Base-by-base conservation (phyloP, 1,140 invertebrate genomes). In the Hylyphantes graminicola region DNA sequence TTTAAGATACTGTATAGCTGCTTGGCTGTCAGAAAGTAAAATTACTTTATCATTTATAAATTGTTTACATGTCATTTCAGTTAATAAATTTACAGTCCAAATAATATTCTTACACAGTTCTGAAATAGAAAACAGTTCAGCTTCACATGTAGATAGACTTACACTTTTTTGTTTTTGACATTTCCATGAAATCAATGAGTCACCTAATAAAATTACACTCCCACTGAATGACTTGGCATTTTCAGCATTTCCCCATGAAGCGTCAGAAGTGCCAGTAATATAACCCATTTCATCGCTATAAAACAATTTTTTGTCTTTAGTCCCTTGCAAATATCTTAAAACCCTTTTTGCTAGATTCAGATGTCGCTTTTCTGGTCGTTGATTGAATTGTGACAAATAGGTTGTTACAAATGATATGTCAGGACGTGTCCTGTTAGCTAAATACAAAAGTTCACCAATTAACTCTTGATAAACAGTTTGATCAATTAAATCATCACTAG, bases 351-450 rank as follows among this genome's bases (percentile, higher is more conserved):
- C 54, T 7, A 59, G 48, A 59, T 59, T 59, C 0, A 11, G n/a
- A 11, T 51, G 48, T 51, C 67, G 9, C 51, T 70, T 13, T n/a
- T 70, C 10, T 51, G 70, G 51, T 19, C 35, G 6, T n/a, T 55
- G 17, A 12, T 55, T 57, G 57, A 73, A 73, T 57, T 73, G 70
- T 2, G 70, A 73, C 54, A 55, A 19, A 57, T 73, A 73, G 15
- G 77, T 70, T 11, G 86, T 80, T 8, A 86, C 83, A 85, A 76
- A 87, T 7, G 81, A 55, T 15, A 88, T 86, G 59, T 88, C 86
- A 2, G 87, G 87, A 53, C 86, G 74, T 19, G 86, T 87, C 10
- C 48, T 48, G 12, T 57, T 75, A 11, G 35, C 35, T 4, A 86
- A n/a, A 50, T 87, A 87, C 12, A 87, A 48, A 17, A 86, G 63